These are phyloP conservation scores for Hypotaenidia okinawae DNA, from an alignment of 2,797 vertebrate genomes.

Conservation along the genomic window DNA sequence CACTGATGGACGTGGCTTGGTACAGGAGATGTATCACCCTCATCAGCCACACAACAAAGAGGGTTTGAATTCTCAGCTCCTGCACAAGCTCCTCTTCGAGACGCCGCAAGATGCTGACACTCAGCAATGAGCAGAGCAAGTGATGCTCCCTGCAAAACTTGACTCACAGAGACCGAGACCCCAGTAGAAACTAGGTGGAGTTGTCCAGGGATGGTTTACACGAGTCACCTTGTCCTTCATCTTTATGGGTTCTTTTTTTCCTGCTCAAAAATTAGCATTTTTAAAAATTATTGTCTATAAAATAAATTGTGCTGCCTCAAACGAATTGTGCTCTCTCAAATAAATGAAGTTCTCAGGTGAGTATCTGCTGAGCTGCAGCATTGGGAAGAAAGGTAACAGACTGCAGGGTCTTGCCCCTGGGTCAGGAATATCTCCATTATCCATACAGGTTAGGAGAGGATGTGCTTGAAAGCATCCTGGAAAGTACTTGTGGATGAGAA, in stretches of 20 bases:
- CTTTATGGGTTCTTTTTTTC: background rate
- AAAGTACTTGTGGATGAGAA: too few relatives aligned
- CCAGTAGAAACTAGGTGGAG: background rate
- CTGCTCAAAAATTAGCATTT: background rate
- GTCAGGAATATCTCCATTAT: too few relatives aligned
- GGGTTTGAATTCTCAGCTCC: background rate
- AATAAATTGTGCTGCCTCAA: background rate
- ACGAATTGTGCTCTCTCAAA: background rate
- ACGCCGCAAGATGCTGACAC: fast-evolving
- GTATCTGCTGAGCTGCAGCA: background rate
- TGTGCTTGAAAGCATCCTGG: too few relatives aligned
- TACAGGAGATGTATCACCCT: background rate
- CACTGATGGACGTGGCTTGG: background rate
- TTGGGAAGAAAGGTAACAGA: background rate
- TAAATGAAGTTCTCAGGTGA: background rate
- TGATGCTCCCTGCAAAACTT: background rate
- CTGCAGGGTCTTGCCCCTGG: too few relatives aligned
- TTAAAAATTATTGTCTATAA: background rate
- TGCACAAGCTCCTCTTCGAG: fast-evolving
- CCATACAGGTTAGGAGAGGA: too few relatives aligned
- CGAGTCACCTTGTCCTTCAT: background rate
- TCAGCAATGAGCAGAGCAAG: background rate
- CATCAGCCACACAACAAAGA: background rate
- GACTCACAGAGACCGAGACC: background rate
- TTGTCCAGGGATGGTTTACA: background rate